Conservation (phyloP, 1,140 invertebrate species). For the Caenorhabditis inopinata region DNA sequence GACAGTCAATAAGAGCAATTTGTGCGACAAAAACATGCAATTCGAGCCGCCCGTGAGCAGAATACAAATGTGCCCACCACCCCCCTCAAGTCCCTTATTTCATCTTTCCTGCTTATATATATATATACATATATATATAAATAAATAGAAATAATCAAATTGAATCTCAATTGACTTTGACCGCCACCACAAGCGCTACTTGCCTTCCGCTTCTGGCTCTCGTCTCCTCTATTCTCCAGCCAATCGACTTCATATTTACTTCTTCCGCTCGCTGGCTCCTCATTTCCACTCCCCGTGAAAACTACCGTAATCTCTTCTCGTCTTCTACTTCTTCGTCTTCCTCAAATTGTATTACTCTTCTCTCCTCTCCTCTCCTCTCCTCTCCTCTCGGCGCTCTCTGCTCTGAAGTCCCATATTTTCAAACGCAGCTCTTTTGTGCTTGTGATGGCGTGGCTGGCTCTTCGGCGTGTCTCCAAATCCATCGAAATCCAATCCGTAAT, state of each 20-base stretch:
- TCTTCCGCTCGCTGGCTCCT: neutral
- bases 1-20: no score
- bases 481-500: conserved; percentile 29
- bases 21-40: no score
- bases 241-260: neutral
- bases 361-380: no score
- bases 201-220: neutral
- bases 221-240: neutral
- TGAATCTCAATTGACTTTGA: conserved; percentile 24
- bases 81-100: neutral
- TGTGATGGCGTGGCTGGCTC: neutral
- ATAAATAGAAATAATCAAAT: no score
- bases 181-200: neutral
- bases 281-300: conserved; percentile 2
- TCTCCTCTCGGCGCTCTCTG: no score
- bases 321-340: no score
- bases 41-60: neutral
- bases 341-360: neutral
- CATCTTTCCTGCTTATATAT: no score
- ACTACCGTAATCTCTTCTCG: conserved; percentile 2
- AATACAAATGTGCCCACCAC: neutral
- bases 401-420: conserved; percentile 1
- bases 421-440: neutral
- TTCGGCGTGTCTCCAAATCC: neutral
- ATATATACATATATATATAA: no score